These are phyloP conservation scores for Temnopleurus reevesii DNA, from an alignment of 53 echinoderm and acorn worm genomes.

Conservation along the genomic window DNA sequence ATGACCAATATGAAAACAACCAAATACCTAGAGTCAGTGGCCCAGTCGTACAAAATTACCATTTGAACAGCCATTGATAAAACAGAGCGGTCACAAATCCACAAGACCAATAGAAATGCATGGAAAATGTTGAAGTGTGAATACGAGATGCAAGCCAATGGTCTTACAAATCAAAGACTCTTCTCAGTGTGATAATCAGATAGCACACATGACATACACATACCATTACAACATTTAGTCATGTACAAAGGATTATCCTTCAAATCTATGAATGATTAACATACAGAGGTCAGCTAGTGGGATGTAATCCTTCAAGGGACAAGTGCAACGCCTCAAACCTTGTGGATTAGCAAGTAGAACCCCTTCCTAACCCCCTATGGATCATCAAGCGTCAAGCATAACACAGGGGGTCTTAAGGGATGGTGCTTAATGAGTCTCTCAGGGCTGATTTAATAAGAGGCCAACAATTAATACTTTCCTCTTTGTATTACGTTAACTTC, in stretches of 20 bases:
- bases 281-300: not conserved
- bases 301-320: not conserved
- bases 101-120: not conserved
- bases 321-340: too few relatives aligned
- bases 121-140: too few relatives aligned
- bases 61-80: not conserved
- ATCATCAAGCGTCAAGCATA: slow-evolving; percentile 15
- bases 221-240: not conserved
- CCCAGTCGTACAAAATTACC: not conserved
- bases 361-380: not conserved
- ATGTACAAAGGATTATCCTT: not conserved
- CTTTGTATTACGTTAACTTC: not conserved
- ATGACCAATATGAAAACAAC: too few relatives aligned
- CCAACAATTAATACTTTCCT: slow-evolving; percentile 12
- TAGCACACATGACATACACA: not conserved
- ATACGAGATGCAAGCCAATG: too few relatives aligned
- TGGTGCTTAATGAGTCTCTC: not conserved
- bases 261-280: not conserved
- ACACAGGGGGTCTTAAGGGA: not conserved
- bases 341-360: too few relatives aligned
- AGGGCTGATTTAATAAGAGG: not conserved
- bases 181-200: too few relatives aligned
- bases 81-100: not conserved
- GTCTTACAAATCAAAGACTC: too few relatives aligned
- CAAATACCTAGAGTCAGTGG: not conserved